Percentiles rank a stretch among this genome's conserved stretches.
These are phyloP conservation scores for Mastigias papua DNA, from an alignment of 30 jellyfish, hydroid and myxozoan species.

Conservation along the genomic window DNA sequence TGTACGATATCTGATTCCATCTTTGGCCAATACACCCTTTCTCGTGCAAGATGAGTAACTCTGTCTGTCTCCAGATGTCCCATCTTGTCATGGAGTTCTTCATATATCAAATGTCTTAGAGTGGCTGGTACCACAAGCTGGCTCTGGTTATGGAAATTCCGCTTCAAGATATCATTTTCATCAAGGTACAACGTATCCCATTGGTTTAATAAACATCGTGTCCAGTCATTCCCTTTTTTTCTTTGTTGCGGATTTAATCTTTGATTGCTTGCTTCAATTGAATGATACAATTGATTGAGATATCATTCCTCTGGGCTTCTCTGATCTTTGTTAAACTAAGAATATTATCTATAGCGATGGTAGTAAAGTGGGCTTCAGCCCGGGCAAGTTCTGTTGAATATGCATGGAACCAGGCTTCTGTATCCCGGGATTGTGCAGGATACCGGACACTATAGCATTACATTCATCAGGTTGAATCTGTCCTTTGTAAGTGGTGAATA, in stretches of 20 bases:
- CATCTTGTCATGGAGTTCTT: constrained; percentile 62
- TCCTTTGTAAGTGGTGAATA: constrained; percentile 34
- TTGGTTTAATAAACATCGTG: constrained; percentile 22
- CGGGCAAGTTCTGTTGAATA: neutral
- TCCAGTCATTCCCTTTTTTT: constrained; percentile 9
- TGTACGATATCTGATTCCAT: constrained; percentile 63
- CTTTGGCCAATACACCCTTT: constrained; percentile 70
- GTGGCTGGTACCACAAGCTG: neutral
- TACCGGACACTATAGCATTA: neutral
- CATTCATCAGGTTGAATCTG: neutral
- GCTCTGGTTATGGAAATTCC: constrained; percentile 2
- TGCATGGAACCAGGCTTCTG: neutral
- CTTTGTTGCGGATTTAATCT: constrained; percentile 4
- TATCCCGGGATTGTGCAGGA: neutral
- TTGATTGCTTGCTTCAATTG: neutral
- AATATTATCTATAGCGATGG: neutral
- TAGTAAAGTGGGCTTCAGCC: neutral
- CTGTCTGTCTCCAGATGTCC: constrained; percentile 68
- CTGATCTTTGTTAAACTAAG: neutral
- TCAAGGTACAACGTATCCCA: constrained; percentile 30
- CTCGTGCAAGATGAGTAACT: constrained; percentile 54
- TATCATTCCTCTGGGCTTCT: neutral
- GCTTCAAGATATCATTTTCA: constrained; percentile 25
- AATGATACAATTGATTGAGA: neutral
- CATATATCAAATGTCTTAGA: constrained; percentile 14